Base-by-base conservation (phyloP, 2,888 invertebrate genomes). In the Morinoia aosen region DNA sequence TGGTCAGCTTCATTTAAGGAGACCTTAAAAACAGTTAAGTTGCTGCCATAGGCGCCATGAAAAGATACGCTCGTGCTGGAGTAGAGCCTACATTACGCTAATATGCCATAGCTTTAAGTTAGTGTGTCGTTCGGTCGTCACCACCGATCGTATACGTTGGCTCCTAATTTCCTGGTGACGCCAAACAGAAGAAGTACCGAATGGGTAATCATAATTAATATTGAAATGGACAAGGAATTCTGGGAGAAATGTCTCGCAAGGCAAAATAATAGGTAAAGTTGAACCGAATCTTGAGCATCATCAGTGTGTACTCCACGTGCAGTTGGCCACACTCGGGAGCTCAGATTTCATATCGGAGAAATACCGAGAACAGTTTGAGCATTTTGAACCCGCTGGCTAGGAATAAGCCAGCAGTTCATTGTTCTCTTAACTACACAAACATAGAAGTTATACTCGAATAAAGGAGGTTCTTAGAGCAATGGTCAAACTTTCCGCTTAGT, bases 11-110 rank as follows among this genome's bases (percentile, higher is more conserved):
- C 93, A 93, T 93, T 93, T 93, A 57, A 57, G 93, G 57, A 25
- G 93, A 93, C 58, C 93, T 57, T 93, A 93, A 93, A 90, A 93
- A 93, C 93, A 93, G 93, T 93, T 93, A 93, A 93, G 93, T 93
- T 93, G 93, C 93, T 93, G 93, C 93, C n/a, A 93, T 93, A 93
- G 93, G 93, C 93, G 93, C 57, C 57, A 48, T 57, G 39, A 57
- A 93, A 93, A 93, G 57, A 93, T 57, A 58, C 48, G n/a, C 58
- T 93, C 93, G 93, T 93, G 57, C 93, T 57, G 12, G 39, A 93
- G 93, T 57, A 57, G 39, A 57, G 57, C 57, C 57, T 93, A 57
- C 93, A 57, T 93, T 93, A 57, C 48, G 19, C 14, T 93, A 93
- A 93, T 93, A 93, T 93, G 93, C 93, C 93, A 93, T 93, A 57